Evolutionary conservation across 2,113 vertebrate genomes (phyloP), one percentile per base, ranked within the genome.

Genomic region (Hypanus sabinus): DNA sequence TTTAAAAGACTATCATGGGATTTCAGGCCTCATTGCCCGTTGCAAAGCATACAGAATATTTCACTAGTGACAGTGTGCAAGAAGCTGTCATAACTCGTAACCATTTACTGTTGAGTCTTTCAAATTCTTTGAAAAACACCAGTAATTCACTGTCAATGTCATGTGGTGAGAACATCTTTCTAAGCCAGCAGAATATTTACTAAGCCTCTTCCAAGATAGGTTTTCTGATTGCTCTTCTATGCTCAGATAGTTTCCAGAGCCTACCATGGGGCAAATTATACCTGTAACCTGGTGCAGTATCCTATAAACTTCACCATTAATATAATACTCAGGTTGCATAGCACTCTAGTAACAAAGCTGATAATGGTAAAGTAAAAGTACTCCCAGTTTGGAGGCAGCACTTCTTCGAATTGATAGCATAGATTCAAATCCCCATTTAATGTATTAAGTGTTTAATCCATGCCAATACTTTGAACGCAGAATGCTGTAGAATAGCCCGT

Each of bases 91-190:
- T 90, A 90, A 65, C 60, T 65, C 60, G n/a, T 90, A 68, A 36
- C 60, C 85, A 68, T 90, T 90, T 90, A 90, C 60, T 33, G 60
- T 62, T 9, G 85, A 22, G 85, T n/a, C 60, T 65, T 90, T 90
- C 85, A 90, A 18, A 90, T 68, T 68, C 60, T n/a, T 90, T 60
- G 14, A 65, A 65, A 90, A 68, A 90, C 85, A 68, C 85, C 30
- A 90, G 85, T 90, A 90, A 65, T 90, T 90, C 85, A 90, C 85
- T 90, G 85, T 90, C 85, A 90, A 20, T n/a, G n/a, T 30, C 14
- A n/a, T n/a, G 27, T 30, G n/a, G 85, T 68, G 60, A 33, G 30
- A 90, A 36, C 27, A 65, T 90, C 85, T 90, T 62, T 18, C 85
- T 90, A 18, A 20, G 60, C 30, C 30, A 65, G n/a, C 60, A 90